Percentiles rank a stretch among this genome's conserved stretches.
Conservation (phyloP, 2,113 vertebrate species). For the Trichechus manatus region DNA sequence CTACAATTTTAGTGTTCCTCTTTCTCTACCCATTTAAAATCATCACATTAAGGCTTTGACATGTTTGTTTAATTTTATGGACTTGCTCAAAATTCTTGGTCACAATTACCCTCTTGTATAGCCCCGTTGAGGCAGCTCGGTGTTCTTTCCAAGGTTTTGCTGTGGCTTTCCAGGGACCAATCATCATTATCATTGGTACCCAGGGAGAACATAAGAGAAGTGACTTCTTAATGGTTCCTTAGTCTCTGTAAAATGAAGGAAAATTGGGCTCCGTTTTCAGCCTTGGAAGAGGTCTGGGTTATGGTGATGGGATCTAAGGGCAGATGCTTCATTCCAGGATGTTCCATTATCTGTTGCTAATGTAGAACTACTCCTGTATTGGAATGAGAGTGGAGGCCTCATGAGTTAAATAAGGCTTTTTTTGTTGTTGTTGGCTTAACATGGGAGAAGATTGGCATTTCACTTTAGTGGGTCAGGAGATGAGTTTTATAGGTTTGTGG, state of each 20-base stretch:
- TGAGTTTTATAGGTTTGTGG: neutral
- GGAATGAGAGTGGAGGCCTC: neutral
- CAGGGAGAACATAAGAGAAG: accelerated
- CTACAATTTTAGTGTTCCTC: neutral
- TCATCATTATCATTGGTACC: neutral
- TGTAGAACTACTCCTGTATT: neutral
- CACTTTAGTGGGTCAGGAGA: neutral
- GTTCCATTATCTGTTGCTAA: neutral
- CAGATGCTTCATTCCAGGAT: neutral
- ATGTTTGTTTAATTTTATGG: constrained; percentile 17
- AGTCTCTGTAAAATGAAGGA: neutral
- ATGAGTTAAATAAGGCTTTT: neutral
- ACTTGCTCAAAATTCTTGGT: constrained; percentile 52
- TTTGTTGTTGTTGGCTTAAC: neutral
- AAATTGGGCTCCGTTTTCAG: neutral
- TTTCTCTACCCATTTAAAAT: constrained; percentile 28
- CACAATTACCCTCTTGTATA: neutral
- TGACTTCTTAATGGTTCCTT: neutral
- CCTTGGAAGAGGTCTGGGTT: neutral
- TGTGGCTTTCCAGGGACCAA: neutral
- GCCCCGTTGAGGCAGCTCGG: neutral
- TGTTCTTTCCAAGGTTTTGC: neutral
- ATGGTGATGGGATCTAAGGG: neutral
- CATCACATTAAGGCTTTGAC: neutral
- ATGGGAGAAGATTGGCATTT: neutral